Evolutionary conservation across 2,797 vertebrate genomes (phyloP).

Genomic region (Gallinago stenura): DNA sequence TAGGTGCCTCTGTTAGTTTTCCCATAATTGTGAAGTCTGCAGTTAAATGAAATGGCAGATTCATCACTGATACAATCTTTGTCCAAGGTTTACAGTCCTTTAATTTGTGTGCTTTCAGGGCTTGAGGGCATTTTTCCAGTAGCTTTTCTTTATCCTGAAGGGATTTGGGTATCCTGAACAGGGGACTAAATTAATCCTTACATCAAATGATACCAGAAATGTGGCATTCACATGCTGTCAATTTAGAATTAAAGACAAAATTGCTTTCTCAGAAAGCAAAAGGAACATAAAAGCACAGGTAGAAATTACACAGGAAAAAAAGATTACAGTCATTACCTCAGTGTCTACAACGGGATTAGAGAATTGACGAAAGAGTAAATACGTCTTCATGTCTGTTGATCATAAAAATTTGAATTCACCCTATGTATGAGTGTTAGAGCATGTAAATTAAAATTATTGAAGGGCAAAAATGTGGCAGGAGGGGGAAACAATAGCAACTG

Average conservation of each 20-base stretch:
- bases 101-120: slow-evolving; percentile 42
- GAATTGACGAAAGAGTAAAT: background rate
- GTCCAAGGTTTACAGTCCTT: slow-evolving; percentile 48
- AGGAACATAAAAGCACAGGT: background rate
- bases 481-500: background rate
- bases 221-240: background rate
- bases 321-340: background rate
- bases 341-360: background rate
- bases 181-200: slow-evolving; percentile 36
- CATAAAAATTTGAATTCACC: background rate
- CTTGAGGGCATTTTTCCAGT: slow-evolving; percentile 51
- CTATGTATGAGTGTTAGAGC: background rate
- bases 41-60: slow-evolving; percentile 60
- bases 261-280: background rate
- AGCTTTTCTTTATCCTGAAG: slow-evolving; percentile 18
- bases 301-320: background rate
- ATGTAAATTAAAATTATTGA: fast-evolving
- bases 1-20: slow-evolving; percentile 39
- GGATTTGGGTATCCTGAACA: slow-evolving; percentile 26
- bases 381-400: background rate
- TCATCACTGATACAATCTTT: slow-evolving; percentile 73
- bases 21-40: slow-evolving; percentile 28
- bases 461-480: fast-evolving
- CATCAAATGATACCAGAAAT: background rate
- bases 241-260: background rate